Evolutionary conservation across 2,888 invertebrate genomes (phyloP).

Genomic region (Drosophila formosana): DNA sequence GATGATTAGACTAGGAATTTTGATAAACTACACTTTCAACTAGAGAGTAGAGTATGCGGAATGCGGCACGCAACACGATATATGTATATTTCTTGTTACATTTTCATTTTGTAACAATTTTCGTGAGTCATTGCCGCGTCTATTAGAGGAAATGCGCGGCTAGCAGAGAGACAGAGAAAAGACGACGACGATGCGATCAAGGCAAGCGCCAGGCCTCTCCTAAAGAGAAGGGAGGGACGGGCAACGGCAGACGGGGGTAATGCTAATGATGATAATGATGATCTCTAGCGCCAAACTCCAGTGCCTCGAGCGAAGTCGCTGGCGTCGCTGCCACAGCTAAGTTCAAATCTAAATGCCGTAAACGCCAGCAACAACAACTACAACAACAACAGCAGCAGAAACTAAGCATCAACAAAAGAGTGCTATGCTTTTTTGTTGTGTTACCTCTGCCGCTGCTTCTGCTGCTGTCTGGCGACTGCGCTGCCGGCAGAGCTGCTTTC

Average conservation of each 20-base stretch:
- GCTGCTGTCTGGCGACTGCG: constrained; percentile 27
- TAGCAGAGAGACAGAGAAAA: constrained; percentile 22
- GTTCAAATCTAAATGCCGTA: constrained; percentile 73
- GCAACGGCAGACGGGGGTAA: constrained; percentile 5
- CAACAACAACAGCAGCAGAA: constrained; percentile 30
- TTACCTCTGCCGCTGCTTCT: constrained; percentile 21
- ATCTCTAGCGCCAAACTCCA: constrained; percentile 68
- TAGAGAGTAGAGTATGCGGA: constrained; percentile 25
- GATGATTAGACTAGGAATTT: no score
- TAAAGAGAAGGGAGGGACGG: background rate
- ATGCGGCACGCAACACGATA: background rate
- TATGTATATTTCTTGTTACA: constrained; percentile 36
- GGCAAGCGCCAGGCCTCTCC: constrained; percentile 45
- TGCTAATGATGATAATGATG: constrained; percentile 73
- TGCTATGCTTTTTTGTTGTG: constrained; percentile 48
- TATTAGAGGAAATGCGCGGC: constrained; percentile 50
- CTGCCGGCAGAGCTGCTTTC: constrained; percentile 60
- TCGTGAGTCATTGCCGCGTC: constrained; percentile 71
- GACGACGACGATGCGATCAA: constrained; percentile 36
- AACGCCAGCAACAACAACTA: constrained; percentile 50
- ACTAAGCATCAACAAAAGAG: constrained; percentile 46
- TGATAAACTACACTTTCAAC: no score
- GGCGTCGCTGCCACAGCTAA: constrained; percentile 42
- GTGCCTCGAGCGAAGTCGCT: constrained; percentile 41
- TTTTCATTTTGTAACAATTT: constrained; percentile 61